Base-by-base conservation (phyloP, 2,113 vertebrate genomes). In the Calidris pugnax region DNA sequence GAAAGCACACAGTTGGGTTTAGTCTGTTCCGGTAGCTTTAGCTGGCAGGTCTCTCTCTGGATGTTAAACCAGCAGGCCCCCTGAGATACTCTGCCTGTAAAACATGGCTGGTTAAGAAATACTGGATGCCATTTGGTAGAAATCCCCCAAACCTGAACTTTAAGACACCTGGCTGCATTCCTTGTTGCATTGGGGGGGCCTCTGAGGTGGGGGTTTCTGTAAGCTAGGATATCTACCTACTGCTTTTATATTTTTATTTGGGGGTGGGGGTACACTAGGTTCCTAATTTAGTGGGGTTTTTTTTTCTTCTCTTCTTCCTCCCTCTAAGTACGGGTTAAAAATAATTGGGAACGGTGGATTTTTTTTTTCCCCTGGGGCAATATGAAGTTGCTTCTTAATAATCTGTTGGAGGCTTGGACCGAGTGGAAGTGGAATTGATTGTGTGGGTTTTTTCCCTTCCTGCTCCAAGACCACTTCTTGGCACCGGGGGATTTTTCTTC, bases 401-500 rank as follows among this genome's bases (percentile, higher is more conserved):
- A 85, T 81, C 62, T 93, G 27, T 41, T 93, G 83, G 67, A 97
- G 35, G 43, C 79, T 83, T 77, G 83, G 43, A 11, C 23, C 37
- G 93, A 95, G 89, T 87, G 80, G 89, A 89, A 93, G 93, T 94
- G 39, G 74, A 87, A 89, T 72, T 81, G 93, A 89, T 89, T 87
- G 87, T 94, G 94, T 96, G 93, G 94, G 79, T 87, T 88, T 90
- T 73, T 77, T 94, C 91, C 80, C 89, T 95, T 94, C 87, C 91
- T 97, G 77, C 81, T 97, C 84, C 87, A 94, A 91, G 89, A 89
- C 93, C 93, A 66, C 82, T 95, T 96, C 87, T 96, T 95, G 95
- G 95, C 96, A 95, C 59, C 0, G 33, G 89, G 71, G 75, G 55
- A 27, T 97, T 92, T 95, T 95, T 96, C 94, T 96, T 97, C 37